Conservation (phyloP, 2,888 invertebrate genomes). For the Silvanus unidentatus region DNA sequence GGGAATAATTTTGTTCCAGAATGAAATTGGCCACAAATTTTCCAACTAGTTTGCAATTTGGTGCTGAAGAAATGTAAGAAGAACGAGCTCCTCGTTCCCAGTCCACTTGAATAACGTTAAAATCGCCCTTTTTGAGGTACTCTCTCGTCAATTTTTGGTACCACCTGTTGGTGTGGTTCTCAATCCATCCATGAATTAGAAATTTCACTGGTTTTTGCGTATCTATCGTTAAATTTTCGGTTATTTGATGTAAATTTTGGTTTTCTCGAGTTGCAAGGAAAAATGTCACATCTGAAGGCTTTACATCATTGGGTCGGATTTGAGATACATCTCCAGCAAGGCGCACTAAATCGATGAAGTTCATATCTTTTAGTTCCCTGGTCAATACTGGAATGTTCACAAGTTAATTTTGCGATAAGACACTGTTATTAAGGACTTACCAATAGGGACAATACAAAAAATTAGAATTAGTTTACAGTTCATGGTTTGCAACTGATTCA, state of each 20-base stretch:
- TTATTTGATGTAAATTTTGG: too few relatives aligned
- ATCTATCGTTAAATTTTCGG: not conserved
- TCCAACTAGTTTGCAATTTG: constrained; percentile 28
- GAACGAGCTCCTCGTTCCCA: constrained; percentile 43
- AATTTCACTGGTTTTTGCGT: constrained; percentile 36
- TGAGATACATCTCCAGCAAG: constrained; percentile 13
- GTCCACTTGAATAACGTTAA: constrained; percentile 50
- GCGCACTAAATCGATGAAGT: constrained; percentile 8
- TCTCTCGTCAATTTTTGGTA: constrained; percentile 38
- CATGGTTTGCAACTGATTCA: too few relatives aligned
- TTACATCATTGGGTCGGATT: constrained; percentile 9
- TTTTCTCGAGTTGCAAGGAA: not conserved
- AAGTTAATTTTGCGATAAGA: too few relatives aligned
- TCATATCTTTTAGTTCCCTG: constrained; percentile 14
- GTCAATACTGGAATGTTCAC: not conserved
- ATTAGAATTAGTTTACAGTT: too few relatives aligned
- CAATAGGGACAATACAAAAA: too few relatives aligned
- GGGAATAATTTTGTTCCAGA: constrained; percentile 17
- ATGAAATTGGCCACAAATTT: constrained; percentile 23
- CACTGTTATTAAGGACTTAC: too few relatives aligned
- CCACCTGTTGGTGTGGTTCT: constrained; percentile 38
- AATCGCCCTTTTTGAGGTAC: constrained; percentile 43
- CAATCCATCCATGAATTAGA: constrained; percentile 49
- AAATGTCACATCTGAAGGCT: constrained; percentile 7
- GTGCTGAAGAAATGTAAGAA: constrained; percentile 34